Evolutionary conservation across 2,888 invertebrate species (phyloP).

Genomic region (Amphipoea lucens): DNA sequence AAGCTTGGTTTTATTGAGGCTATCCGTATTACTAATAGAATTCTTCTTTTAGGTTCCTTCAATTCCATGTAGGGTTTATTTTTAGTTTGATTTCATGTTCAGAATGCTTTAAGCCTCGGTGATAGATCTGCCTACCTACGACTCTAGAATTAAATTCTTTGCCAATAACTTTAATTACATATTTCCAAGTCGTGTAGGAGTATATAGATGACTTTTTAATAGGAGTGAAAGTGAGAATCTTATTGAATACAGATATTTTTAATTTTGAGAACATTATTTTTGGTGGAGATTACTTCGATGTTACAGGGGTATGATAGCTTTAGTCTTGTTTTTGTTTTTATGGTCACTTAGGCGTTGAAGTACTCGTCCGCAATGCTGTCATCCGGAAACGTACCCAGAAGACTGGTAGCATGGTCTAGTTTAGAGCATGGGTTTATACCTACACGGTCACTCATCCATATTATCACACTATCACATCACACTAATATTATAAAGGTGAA

Average conservation of each 20-base stretch:
- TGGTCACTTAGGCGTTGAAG: too few relatives aligned
- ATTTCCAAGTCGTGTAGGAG: slow-evolving; percentile 17
- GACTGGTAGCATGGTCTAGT: neutral
- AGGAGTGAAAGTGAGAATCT: neutral
- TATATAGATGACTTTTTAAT: neutral
- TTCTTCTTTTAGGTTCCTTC: neutral
- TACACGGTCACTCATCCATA: neutral
- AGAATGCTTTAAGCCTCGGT: neutral
- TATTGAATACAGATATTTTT: neutral
- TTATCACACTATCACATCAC: too few relatives aligned
- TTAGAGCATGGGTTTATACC: neutral
- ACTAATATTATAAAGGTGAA: too few relatives aligned
- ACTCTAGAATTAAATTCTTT: slow-evolving; percentile 22
- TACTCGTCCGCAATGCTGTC: too few relatives aligned
- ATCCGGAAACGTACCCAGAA: too few relatives aligned
- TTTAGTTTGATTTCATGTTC: neutral
- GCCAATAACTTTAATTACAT: slow-evolving; percentile 5
- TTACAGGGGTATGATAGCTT: neutral
- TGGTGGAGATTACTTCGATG: neutral
- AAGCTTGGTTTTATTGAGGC: slow-evolving; percentile 31
- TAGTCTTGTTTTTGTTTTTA: too few relatives aligned
- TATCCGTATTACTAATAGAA: slow-evolving; percentile 23
- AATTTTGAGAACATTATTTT: neutral
- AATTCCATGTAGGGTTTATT: slow-evolving; percentile 1
- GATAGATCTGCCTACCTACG: neutral